Evolutionary conservation across 2,888 invertebrate species (phyloP), one percentile per base, ranked within the genome.

Genomic region (Diplolepis rosae): DNA sequence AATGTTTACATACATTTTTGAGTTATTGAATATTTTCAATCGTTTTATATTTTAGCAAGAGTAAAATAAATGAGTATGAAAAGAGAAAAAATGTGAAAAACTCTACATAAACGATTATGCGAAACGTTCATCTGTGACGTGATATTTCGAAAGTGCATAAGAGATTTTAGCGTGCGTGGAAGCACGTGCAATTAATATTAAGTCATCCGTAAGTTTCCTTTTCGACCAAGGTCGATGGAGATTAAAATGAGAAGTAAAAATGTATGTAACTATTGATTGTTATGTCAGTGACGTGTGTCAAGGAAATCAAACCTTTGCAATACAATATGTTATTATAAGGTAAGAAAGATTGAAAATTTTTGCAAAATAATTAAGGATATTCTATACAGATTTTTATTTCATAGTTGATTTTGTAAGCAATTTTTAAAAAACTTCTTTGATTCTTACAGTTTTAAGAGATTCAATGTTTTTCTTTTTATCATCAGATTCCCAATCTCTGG

Each of bases 151-250:
- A 61, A 61, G 61, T 24, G 61, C 35, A 61, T 9, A 7, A 1
- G 45, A 61, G 24, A 61, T 61, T 61, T 61, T 39, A 61, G 32
- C 39, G 61, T 61, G 61, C 39, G 61, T 61, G 61, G 11, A 61
- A 61, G 61, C 61, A 39, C 39, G 35, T 61, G 61, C n/a, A 61
- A 39, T 61, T 39, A 61, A 61, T 61, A 61, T 61, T 61, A 61
- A 61, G 61, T 61, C 61, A 61, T 61, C 61, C 61, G 61, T 39
- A 61, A 61, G 61, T 61, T 61, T 61, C 61, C 61, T 61, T 61
- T 61, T 61, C 61, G 39, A 61, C 35, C 61, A 61, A 61, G 61
- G 61, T 61, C 39, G 61, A n/a, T 27, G 18, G 24, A 61, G 27
- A 61, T 61, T 24, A 61, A 61, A 61, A 61, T 39, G 61, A n/a